Percentiles rank a stretch among this genome's conserved stretches.
Conservation (phyloP, 2,797 vertebrate genomes). For the Lateolabrax maculatus region DNA sequence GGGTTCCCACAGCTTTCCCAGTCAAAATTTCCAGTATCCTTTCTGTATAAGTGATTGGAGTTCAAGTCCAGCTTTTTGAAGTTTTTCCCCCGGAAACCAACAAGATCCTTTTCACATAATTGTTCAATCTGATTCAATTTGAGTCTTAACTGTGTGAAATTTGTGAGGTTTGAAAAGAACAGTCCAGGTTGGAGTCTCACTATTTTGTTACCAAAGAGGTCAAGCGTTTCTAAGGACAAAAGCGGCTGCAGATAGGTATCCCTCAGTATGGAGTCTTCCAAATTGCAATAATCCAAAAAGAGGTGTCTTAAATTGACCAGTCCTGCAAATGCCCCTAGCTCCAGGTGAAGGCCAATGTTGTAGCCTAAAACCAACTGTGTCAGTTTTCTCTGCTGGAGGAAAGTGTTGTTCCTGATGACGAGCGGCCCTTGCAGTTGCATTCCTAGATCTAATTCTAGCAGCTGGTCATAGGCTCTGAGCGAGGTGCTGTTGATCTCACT, state of each 20-base stretch:
- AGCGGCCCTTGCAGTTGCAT: conserved; percentile 73
- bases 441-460: conserved; percentile 82
- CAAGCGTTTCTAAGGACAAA: conserved; percentile 81
- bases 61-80: conserved; percentile 82
- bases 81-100: conserved; percentile 85
- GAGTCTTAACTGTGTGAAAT: conserved; percentile 82
- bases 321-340: conserved; percentile 86
- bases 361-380: conserved; percentile 79
- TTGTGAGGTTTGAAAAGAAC: conserved; percentile 85
- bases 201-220: conserved; percentile 85
- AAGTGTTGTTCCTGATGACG: conserved; percentile 84
- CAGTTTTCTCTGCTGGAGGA: conserved; percentile 85
- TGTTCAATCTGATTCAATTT: conserved; percentile 80
- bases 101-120: conserved; percentile 88
- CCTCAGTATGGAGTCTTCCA: conserved; percentile 84
- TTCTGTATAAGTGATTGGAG: conserved; percentile 52
- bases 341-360: conserved; percentile 76
- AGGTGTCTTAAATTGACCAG: conserved; percentile 82
- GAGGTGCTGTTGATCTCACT: conserved; percentile 79
- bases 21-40: conserved; percentile 7
- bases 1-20: conserved; percentile 89
- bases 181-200: conserved; percentile 81
- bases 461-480: conserved; percentile 78
- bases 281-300: conserved; percentile 75
- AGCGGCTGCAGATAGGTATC: conserved; percentile 87